Conservation (phyloP, 2,888 invertebrate genomes). For the Amphipyra berbera region DNA sequence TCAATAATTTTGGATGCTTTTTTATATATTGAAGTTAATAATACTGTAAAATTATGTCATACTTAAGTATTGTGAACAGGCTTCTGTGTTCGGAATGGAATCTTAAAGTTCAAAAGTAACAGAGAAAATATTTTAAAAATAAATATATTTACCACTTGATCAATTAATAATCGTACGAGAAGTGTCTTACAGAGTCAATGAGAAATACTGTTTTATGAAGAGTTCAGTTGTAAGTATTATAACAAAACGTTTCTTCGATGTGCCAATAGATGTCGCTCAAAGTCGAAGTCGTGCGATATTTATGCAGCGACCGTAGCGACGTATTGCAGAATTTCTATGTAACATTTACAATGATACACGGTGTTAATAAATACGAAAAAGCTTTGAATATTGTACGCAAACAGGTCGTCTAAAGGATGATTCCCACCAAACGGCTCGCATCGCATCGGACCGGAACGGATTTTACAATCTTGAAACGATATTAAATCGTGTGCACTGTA, state of each 20-base stretch:
- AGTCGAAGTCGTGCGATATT: neutral
- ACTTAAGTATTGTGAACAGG: too few relatives aligned
- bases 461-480: too few relatives aligned
- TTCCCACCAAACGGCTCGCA: too few relatives aligned
- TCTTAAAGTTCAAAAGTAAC: neutral
- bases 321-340: too few relatives aligned
- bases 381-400: too few relatives aligned
- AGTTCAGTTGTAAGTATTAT: neutral
- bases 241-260: constrained; percentile 25
- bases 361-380: too few relatives aligned
- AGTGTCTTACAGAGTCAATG: constrained; percentile 44
- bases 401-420: too few relatives aligned
- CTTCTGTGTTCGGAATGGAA: constrained; percentile 3
- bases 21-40: constrained; percentile 16
- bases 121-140: neutral
- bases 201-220: constrained; percentile 2
- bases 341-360: too few relatives aligned
- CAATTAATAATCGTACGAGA: constrained; percentile 33
- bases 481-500: too few relatives aligned
- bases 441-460: too few relatives aligned
- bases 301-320: too few relatives aligned
- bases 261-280: constrained; percentile 50
- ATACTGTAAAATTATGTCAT: too few relatives aligned
- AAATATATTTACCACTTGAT: neutral
- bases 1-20: constrained; percentile 51